Percentiles rank a stretch among this genome's conserved stretches.
These are phyloP conservation scores for Limnephilus marmoratus DNA, from an alignment of 2,888 invertebrate genomes.

Conservation along the genomic window DNA sequence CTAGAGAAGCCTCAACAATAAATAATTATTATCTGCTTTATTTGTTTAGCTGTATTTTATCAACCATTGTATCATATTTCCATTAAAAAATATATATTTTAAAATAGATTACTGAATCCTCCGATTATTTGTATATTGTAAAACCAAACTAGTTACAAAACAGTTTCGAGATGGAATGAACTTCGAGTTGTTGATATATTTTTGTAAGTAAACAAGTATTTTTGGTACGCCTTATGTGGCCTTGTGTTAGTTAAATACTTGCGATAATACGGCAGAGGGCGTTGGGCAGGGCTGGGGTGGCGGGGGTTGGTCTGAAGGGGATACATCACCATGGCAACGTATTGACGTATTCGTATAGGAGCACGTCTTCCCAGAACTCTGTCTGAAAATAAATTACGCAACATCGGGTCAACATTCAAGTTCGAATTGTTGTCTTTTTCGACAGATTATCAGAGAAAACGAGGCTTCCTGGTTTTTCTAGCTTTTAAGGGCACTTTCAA, in stretches of 20 bases:
- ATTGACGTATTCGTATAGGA: constrained; percentile 24
- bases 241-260: neutral
- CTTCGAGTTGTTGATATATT: neutral
- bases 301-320: neutral
- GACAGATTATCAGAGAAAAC: neutral
- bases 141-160: neutral
- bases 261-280: neutral
- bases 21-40: neutral
- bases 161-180: neutral
- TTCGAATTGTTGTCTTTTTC: neutral
- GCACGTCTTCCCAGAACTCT: constrained; percentile 7
- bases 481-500: neutral
- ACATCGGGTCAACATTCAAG: constrained; percentile 16
- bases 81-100: neutral
- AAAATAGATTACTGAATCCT: neutral
- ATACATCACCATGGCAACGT: constrained; percentile 16
- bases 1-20: neutral
- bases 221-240: neutral
- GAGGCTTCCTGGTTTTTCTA: neutral
- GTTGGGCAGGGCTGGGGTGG: neutral
- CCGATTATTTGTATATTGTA: neutral
- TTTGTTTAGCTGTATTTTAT: neutral
- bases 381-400: constrained; percentile 12
- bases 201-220: neutral
- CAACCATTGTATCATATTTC: neutral